These are phyloP conservation scores for Sylvia borin DNA, from an alignment of 2,797 vertebrate species.

Conservation along the genomic window DNA sequence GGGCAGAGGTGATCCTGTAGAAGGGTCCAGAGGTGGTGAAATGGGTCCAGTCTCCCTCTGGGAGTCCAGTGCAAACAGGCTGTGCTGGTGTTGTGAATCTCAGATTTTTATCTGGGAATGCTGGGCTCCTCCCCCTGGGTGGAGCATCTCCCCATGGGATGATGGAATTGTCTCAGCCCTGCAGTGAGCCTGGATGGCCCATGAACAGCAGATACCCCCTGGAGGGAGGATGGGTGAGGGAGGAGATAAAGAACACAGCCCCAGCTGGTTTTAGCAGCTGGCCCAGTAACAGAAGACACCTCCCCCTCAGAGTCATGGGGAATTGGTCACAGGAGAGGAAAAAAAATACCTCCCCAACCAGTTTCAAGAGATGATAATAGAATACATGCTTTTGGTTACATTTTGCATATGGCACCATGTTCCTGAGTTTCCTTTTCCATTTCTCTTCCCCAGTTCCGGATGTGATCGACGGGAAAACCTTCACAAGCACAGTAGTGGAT, in stretches of 20 bases:
- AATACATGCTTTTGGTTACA: neutral
- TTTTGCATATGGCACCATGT: neutral
- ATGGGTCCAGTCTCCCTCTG: neutral
- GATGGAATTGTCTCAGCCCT: neutral
- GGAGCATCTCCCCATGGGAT: neutral
- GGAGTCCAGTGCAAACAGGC: neutral
- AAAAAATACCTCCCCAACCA: neutral
- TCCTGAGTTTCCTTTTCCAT: neutral
- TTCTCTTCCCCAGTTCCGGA: slow-evolving; percentile 83
- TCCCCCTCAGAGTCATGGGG: neutral
- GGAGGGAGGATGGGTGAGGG: neutral
- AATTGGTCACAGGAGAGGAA: neutral
- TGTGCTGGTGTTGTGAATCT: neutral
- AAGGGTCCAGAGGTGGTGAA: neutral
- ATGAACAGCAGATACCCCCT: neutral
- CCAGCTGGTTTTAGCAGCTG: neutral
- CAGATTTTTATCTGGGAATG: neutral
- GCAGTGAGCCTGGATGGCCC: neutral
- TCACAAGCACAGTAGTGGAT: slow-evolving; percentile 89
- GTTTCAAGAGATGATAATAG: neutral
- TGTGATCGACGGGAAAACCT: slow-evolving; percentile 86
- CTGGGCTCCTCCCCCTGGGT: neutral
- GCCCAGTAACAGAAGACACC: neutral
- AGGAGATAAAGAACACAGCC: neutral
- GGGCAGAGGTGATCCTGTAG: neutral